Conservation (phyloP, 2,888 invertebrate species). For the Cheilosia variabilis region DNA sequence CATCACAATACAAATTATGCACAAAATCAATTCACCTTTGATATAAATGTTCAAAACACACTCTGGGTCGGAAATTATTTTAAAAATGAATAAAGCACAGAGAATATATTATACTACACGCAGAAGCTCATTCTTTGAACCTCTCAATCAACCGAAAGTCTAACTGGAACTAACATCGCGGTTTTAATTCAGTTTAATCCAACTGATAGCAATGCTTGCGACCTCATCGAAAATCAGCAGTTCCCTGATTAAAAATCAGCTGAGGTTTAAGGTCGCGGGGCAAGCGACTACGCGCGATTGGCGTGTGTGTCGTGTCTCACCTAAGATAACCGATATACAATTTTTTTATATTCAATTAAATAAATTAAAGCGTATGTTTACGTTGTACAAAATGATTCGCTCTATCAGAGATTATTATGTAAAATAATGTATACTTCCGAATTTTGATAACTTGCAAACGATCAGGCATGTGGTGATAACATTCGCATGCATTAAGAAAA, state of each 20-base stretch:
- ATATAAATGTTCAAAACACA: slow-evolving; percentile 9
- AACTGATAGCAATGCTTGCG: slow-evolving; percentile 61
- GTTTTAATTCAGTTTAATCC: slow-evolving; percentile 52
- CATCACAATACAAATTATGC: slow-evolving; percentile 19
- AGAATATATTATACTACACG: slow-evolving; percentile 30
- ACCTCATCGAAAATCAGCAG: slow-evolving; percentile 71
- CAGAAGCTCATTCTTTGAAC: slow-evolving; percentile 55
- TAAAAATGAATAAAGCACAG: slow-evolving; percentile 19
- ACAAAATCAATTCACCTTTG: slow-evolving; percentile 53
- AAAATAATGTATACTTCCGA: slow-evolving; percentile 9
- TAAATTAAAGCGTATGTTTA: not conserved
- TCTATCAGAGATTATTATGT: slow-evolving; percentile 18
- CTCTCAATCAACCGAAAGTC: slow-evolving; percentile 69
- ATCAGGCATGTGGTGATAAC: slow-evolving; percentile 17
- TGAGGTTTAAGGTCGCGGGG: slow-evolving; percentile 67
- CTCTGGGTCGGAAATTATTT: slow-evolving; percentile 20
- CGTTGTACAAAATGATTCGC: not conserved
- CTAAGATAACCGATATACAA: slow-evolving; percentile 29
- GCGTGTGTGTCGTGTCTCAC: slow-evolving; percentile 52
- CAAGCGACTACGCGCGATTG: slow-evolving; percentile 31
- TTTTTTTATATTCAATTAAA: not conserved
- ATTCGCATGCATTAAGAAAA: not conserved
- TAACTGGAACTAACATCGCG: slow-evolving; percentile 62
- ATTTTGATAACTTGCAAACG: slow-evolving; percentile 11
- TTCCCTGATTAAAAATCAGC: slow-evolving; percentile 71